Conservation (phyloP, 1,140 invertebrate species). For the Mizuhopecten yessoensis region DNA sequence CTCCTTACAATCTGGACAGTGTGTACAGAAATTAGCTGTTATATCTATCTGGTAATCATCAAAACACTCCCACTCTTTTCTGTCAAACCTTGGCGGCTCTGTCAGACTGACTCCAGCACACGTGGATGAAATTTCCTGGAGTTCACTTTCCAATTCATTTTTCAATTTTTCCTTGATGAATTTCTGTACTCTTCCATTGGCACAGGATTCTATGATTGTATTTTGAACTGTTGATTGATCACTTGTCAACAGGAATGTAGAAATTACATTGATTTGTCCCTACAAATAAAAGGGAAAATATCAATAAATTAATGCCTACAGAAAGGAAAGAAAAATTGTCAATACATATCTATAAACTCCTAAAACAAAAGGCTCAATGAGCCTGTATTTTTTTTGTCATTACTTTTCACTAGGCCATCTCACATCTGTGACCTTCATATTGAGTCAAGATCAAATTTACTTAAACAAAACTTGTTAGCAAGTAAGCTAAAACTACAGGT, state of each 20-base stretch:
- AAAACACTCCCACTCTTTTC: neutral
- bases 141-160: constrained; percentile 24
- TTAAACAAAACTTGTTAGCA: no score
- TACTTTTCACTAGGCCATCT: no score
- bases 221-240: neutral
- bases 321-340: no score
- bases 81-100: neutral
- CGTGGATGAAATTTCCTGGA: neutral
- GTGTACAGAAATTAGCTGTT: neutral
- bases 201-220: neutral
- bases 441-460: no score
- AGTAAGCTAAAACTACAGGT: no score
- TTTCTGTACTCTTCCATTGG: neutral
- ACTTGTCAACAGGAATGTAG: constrained; percentile 2
- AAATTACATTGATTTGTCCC: neutral
- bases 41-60: neutral
- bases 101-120: neutral
- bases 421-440: no score
- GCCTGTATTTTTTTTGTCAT: no score
- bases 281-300: neutral
- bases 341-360: no score
- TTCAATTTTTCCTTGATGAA: neutral
- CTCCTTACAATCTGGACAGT: neutral
- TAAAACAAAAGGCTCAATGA: no score
- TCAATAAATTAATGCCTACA: no score